A percentile compares a stretch with the other conserved stretches of the same genome.
These are phyloP conservation scores for Magallana angulata DNA, from an alignment of 1,140 invertebrate genomes.

Conservation along the genomic window DNA sequence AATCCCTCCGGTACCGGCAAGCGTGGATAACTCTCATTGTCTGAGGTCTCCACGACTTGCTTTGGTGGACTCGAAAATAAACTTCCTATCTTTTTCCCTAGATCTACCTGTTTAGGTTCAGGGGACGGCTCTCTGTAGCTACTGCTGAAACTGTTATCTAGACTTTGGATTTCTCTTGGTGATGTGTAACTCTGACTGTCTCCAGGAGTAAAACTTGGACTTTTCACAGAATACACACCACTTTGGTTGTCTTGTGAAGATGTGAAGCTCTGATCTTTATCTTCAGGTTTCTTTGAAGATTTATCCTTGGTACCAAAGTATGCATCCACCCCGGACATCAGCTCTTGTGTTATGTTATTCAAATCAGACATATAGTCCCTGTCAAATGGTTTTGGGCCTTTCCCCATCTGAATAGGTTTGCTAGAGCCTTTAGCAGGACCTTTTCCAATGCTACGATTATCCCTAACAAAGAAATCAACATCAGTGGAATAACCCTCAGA, in stretches of 20 bases:
- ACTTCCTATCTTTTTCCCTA: conserved; percentile 29
- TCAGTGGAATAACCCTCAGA: conserved; percentile 52
- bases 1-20: conserved; percentile 39
- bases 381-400: conserved; percentile 39
- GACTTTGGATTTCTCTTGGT: conserved; percentile 20
- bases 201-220: conserved; percentile 20
- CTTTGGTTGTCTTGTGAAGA: conserved; percentile 6
- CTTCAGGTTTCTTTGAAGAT: not conserved
- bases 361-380: conserved; percentile 54
- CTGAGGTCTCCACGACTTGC: not conserved
- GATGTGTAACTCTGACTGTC: conserved; percentile 18
- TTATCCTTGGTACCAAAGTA: conserved; percentile 43
- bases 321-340: conserved; percentile 42
- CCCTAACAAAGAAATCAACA: conserved; percentile 54
- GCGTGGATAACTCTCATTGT: conserved; percentile 16
- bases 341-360: conserved; percentile 41
- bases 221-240: not conserved
- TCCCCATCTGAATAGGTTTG: conserved; percentile 20
- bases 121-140: not conserved
- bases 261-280: conserved; percentile 33
- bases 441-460: conserved; percentile 48
- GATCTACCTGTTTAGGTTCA: conserved; percentile 24
- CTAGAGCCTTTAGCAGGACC: not conserved
- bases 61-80: conserved; percentile 38
- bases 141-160: not conserved